Conservation (phyloP, 2,113 vertebrate genomes). For the Cathartes aura region DNA sequence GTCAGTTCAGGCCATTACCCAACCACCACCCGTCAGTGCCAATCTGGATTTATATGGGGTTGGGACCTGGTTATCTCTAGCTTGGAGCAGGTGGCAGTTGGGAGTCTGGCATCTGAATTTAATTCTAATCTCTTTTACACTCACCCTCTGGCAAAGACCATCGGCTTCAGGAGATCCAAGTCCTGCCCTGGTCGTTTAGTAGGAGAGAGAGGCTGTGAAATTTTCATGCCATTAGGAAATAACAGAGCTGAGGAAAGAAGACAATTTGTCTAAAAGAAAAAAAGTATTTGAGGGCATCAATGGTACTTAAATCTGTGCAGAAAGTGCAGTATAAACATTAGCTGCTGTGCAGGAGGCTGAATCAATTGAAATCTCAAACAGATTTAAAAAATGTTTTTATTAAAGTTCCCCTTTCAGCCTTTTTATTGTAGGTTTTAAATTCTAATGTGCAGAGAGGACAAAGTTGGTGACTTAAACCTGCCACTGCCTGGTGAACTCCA, state of each 20-base stretch:
- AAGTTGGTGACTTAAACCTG: constrained; percentile 22
- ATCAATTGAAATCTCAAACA: neutral
- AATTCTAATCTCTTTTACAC: neutral
- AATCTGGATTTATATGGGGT: neutral
- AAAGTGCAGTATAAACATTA: neutral
- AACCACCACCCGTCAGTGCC: neutral
- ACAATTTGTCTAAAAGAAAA: neutral
- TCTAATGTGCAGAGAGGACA: constrained; percentile 12
- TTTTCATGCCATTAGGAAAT: neutral
- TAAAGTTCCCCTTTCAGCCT: constrained; percentile 47
- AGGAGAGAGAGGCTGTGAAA: neutral
- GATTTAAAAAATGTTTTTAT: constrained; percentile 10
- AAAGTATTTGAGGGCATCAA: neutral
- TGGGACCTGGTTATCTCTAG: neutral
- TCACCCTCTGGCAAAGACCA: neutral
- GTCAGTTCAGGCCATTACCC: neutral
- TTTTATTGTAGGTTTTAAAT: constrained; percentile 51
- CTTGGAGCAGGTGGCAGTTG: neutral
- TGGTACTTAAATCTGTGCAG: neutral
- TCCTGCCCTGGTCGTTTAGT: neutral
- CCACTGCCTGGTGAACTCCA: neutral
- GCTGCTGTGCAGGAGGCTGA: neutral
- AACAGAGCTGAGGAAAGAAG: neutral
- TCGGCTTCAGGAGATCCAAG: neutral
- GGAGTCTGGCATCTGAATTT: neutral